Base-by-base conservation (phyloP, 1,140 invertebrate genomes). In the Aricia agestis region DNA sequence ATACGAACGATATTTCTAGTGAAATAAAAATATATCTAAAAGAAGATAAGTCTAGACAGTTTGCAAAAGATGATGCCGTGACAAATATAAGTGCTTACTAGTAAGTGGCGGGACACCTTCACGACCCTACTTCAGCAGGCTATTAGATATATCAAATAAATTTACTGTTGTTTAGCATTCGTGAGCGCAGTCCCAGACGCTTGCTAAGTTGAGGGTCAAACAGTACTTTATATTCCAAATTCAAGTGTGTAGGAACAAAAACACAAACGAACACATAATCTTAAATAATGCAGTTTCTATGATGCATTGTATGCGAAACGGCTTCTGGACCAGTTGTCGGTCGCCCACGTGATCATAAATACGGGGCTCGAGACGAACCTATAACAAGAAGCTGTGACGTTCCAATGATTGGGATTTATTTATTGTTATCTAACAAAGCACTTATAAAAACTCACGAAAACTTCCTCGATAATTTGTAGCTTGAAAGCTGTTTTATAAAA, bases 271-370 rank as follows among this genome's bases (percentile, higher is more conserved):
- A 19, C n/a, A 11, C 19, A 63, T 63, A 63, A 63, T 63, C 59
- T 63, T 63, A 63, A 63, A 63, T 63, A 63, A 63, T 63, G 59
- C 59, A 63, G 59, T 63, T 25, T 19, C 59, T 63, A 63, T 63
- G 59, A 63, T 63, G 59, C 59, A 63, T 63, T 63, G 59, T 63
- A 63, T 63, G 59, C 59, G 59, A 63, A 63, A 63, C 59, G 59
- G 59, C 59, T 63, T 63, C 59, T 63, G 59, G 18, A 63, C 59
- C 59, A 63, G 59, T 63, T 63, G 59, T 63, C 59, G 17, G 7
- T 18, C 59, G 59, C 59, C 59, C 59, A 63, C 59, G 59, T 25
- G 19, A 18, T 19, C 17, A 19, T 63, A 63, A 63, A 63, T 63
- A 63, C 59, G 6, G 17, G 15, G 17, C 59, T 25, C 19, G 59